Evolutionary conservation across 2,113 vertebrate genomes (phyloP).

Genomic region (Himantopus leucocephalus): DNA sequence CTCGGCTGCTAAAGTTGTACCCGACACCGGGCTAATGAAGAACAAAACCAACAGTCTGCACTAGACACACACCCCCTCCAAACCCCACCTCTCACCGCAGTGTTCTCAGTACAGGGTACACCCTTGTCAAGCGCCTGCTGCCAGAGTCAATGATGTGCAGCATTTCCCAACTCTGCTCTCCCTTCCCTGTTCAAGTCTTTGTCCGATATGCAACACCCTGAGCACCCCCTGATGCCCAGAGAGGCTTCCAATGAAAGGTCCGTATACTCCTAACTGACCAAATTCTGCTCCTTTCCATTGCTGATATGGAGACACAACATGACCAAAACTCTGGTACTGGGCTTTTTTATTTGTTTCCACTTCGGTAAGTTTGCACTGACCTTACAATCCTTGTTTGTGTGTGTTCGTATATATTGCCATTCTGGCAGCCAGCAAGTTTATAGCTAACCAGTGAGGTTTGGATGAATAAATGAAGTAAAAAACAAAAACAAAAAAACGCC

Average conservation of each 20-base stretch:
- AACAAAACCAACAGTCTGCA: background rate
- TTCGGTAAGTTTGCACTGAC: background rate
- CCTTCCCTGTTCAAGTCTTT: background rate
- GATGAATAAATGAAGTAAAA: background rate
- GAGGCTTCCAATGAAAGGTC: background rate
- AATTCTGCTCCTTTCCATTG: background rate
- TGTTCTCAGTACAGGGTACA: too few species aligned
- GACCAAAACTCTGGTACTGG: background rate
- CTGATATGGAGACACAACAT: background rate
- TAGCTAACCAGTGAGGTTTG: background rate
- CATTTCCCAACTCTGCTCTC: background rate
- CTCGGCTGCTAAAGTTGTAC: background rate
- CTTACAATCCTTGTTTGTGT: background rate
- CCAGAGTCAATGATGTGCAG: accelerated
- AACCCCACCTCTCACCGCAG: background rate
- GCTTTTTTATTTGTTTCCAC: background rate
- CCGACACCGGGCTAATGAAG: background rate
- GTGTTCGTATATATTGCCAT: background rate
- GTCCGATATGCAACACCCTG: too few species aligned
- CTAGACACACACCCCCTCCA: too few species aligned
- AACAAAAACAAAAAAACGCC: too few species aligned
- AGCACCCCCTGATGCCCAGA: background rate
- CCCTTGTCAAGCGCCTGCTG: background rate
- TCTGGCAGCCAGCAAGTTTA: background rate
- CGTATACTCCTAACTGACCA: background rate